Base-by-base conservation (phyloP, 2,797 vertebrate species). In the Galagoides demidoff region DNA sequence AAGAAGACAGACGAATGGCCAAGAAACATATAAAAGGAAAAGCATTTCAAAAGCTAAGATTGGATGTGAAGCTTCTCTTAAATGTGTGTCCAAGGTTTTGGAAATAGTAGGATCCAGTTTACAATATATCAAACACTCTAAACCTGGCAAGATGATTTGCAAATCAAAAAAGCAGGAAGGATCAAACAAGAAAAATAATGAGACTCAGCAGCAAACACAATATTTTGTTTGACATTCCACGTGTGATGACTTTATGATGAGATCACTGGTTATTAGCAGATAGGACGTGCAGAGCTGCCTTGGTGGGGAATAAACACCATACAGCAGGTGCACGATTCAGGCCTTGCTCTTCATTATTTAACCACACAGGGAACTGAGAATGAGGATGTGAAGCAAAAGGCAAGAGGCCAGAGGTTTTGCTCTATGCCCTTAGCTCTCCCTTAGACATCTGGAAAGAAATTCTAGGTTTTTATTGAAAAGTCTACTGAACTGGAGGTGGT, bases 11-110 rank as follows among this genome's bases (percentile, higher is more conserved):
- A 52, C 14, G 14, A 52, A 52, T 52, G 49, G 49, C 49, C 49
- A 52, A 16, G 49, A 52, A 52, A 52, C 49, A 52, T 5, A 17
- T 49, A 14, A 52, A 16, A 52, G 27, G 43, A 39, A 92, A 85
- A 79, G 29, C 25, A 79, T 73, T 87, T 96, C 52, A 81, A 86
- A 73, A 45, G 17, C 68, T 92, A 66, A 93, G 93, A 87, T 73
- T 77, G 52, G 66, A 86, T 77, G 71, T 73, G 70, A 93, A 45
- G 34, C 91, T 79, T 93, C 64, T 87, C 73, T 83, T 90, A 66
- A 83, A 82, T 59, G 14, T 39, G 6, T 81, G 63, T 89, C 85
- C 63, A 88, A 76, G 14, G 3, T 43, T 85, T 87, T 61, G 39
- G 57, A 93, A 83, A 76, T 39, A 37, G 5, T 43, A 7, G 22